Evolutionary conservation across 1,140 invertebrate species (phyloP).

Genomic region (Bombus sylvicola): DNA sequence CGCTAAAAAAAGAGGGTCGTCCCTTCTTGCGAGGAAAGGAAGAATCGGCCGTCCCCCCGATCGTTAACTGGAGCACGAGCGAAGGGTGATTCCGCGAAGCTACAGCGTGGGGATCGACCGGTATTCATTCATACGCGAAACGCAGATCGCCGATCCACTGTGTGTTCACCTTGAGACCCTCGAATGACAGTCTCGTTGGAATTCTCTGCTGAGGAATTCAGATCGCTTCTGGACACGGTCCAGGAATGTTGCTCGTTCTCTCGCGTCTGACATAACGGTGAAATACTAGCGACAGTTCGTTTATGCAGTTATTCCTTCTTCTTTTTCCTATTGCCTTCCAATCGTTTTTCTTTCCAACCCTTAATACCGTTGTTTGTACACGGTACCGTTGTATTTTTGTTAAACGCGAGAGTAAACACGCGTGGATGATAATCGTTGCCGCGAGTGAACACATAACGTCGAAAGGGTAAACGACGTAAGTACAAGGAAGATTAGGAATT

Average conservation of each 20-base stretch:
- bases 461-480: too few relatives aligned
- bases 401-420: too few relatives aligned
- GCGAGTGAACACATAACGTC: too few relatives aligned
- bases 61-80: slow-evolving; percentile 36
- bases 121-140: not conserved
- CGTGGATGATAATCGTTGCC: too few relatives aligned
- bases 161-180: slow-evolving; percentile 29
- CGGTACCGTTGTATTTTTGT: too few relatives aligned
- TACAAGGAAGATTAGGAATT: too few relatives aligned
- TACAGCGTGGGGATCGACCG: not conserved
- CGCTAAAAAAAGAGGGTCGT: not conserved
- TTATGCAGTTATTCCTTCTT: slow-evolving; percentile 31
- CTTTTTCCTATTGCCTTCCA: not conserved
- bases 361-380: not conserved
- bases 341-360: not conserved
- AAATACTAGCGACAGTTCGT: slow-evolving; percentile 42
- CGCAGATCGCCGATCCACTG: not conserved
- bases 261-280: slow-evolving; percentile 60
- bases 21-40: not conserved
- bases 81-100: slow-evolving; percentile 19
- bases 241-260: slow-evolving; percentile 61
- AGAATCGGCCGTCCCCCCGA: slow-evolving; percentile 37
- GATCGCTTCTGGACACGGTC: slow-evolving; percentile 66
- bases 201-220: slow-evolving; percentile 52
- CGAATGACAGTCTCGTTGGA: slow-evolving; percentile 10